phyloP scores from a whole-genome alignment of 2,113 vertebrate genomes.

The Cynopterus brachyotis region DNA sequence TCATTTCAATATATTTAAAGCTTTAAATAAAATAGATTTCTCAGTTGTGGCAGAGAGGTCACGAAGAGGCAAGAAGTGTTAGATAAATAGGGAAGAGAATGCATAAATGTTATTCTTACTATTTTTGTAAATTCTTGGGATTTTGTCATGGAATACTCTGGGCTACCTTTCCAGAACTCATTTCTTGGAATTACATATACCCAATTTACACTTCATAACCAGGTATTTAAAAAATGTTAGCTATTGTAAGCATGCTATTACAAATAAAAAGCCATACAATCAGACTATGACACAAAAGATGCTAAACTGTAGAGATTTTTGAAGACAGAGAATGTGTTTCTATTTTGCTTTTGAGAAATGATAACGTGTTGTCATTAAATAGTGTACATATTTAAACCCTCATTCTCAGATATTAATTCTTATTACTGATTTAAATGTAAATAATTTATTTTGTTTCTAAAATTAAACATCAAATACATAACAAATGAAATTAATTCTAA shows the following conservation, averaged over 20 bases:
- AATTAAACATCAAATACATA: slow-evolving; percentile 23
- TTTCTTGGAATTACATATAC: not conserved
- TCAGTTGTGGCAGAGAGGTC: not conserved
- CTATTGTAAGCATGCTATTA: not conserved
- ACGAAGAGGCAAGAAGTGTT: not conserved
- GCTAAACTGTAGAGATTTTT: not conserved
- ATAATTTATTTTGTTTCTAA: slow-evolving; percentile 48
- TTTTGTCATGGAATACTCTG: not conserved
- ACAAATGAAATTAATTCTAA: slow-evolving; percentile 55
- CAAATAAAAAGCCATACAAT: not conserved
- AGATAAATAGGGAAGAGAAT: not conserved
- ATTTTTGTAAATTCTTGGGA: not conserved
- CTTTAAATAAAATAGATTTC: not conserved
- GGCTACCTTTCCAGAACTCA: not conserved
- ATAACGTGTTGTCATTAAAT: slow-evolving; percentile 36
- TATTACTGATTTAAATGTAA: slow-evolving; percentile 40
- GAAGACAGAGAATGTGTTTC: not conserved
- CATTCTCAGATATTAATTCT: not conserved
- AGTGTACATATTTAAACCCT: not conserved
- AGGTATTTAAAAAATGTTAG: not conserved
- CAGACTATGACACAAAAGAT: not conserved
- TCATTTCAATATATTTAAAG: not conserved
- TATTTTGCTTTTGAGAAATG: slow-evolving; percentile 15
- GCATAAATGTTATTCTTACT: not conserved
- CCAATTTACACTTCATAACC: not conserved